Percentiles rank a stretch among this genome's conserved stretches.
These are phyloP conservation scores for Probosciger aterrimus DNA, from an alignment of 2,113 vertebrate genomes.

Conservation along the genomic window DNA sequence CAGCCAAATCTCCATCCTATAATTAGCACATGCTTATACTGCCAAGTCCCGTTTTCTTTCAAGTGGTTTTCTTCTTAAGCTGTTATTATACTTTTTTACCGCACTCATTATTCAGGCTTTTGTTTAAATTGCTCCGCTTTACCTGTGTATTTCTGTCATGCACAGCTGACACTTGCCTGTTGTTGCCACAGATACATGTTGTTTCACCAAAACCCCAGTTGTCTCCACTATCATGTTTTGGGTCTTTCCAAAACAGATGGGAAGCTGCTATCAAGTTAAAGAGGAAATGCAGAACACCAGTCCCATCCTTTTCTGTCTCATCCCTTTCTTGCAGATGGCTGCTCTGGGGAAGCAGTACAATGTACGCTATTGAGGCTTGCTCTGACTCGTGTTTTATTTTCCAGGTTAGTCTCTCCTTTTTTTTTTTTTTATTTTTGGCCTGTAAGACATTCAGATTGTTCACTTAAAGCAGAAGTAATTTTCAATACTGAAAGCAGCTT, in stretches of 20 bases:
- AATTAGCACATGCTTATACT: neutral
- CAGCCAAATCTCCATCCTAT: neutral
- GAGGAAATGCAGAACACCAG: neutral
- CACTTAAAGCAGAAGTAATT: neutral
- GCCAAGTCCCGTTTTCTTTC: neutral
- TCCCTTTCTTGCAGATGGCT: neutral
- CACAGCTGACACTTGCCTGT: neutral
- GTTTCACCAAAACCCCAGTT: neutral
- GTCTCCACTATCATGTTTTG: neutral
- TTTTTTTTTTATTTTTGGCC: neutral
- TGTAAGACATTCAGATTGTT: neutral
- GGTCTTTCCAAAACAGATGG: neutral
- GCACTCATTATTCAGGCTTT: neutral
- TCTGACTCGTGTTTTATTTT: neutral
- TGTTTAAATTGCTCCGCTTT: constrained; percentile 1
- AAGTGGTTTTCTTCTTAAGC: neutral
- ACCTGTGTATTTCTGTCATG: neutral
- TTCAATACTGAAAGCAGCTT: neutral
- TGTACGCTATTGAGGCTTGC: neutral
- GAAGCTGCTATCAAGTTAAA: neutral
- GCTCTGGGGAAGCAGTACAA: neutral
- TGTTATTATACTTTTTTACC: neutral
- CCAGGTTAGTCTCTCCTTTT: neutral
- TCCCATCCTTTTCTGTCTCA: neutral
- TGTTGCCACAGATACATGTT: neutral